These are phyloP conservation scores for Lysiphlebus fabarum DNA, from an alignment of 1,140 invertebrate genomes.

Conservation along the genomic window DNA sequence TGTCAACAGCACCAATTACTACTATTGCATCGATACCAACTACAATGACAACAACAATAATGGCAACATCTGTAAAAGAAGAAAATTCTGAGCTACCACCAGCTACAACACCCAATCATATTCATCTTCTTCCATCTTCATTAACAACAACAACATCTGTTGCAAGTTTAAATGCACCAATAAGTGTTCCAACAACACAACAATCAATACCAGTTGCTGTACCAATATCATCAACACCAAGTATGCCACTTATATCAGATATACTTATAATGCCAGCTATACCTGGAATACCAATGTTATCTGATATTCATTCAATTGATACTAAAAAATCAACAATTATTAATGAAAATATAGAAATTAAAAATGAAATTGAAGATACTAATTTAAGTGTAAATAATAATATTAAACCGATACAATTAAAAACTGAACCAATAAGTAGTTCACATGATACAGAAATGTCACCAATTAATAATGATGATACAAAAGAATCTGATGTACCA, in stretches of 20 bases:
- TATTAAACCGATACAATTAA: conserved; percentile 38
- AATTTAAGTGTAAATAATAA: conserved; percentile 27
- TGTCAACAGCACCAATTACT: too few relatives aligned
- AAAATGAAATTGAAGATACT: conserved; percentile 43
- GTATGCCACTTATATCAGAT: too few relatives aligned
- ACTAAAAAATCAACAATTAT: conserved; percentile 37
- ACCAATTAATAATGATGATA: conserved; percentile 22
- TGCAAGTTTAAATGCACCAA: conserved; percentile 32
- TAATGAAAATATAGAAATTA: conserved; percentile 40
- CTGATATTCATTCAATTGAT: conserved; percentile 48
- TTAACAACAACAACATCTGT: conserved; percentile 35
- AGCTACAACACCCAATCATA: conserved; percentile 37
- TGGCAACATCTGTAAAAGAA: conserved; percentile 31
- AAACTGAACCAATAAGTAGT: conserved; percentile 40
- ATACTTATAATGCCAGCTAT: too few relatives aligned
- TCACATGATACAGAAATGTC: conserved; percentile 43
- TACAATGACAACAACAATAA: too few relatives aligned
- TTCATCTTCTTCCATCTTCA: conserved; percentile 9
- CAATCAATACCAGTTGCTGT: conserved; percentile 37
- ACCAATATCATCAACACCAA: conserved; percentile 32
- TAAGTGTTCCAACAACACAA: conserved; percentile 42
- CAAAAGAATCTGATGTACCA: conserved; percentile 20
- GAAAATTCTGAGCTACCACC: conserved; percentile 49
- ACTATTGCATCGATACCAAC: too few relatives aligned
- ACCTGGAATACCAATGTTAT: conserved; percentile 33